Evolutionary conservation across 2,888 invertebrate species (phyloP).

Genomic region (Sarcophaga subvicina): DNA sequence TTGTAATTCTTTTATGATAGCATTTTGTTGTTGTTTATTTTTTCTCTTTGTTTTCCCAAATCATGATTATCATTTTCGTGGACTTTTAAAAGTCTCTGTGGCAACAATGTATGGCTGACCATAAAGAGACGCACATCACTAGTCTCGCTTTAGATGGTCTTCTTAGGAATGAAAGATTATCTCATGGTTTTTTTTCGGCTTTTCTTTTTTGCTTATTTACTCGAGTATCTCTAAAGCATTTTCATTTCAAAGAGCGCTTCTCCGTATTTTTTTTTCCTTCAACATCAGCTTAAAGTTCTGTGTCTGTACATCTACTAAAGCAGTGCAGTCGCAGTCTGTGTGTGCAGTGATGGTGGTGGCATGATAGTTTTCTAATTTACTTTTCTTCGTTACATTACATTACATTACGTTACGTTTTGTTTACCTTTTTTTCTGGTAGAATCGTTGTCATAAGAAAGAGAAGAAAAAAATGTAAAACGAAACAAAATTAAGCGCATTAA

Average conservation of each 20-base stretch:
- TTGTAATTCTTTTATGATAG: background rate
- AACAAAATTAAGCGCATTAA: slow-evolving; percentile 62
- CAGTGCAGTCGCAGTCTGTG: no score
- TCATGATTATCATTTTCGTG: background rate
- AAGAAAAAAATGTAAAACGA: slow-evolving; percentile 11
- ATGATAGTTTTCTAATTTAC: slow-evolving; percentile 62
- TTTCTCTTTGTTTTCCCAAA: background rate
- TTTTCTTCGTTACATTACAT: background rate
- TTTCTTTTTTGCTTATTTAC: background rate
- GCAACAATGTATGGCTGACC: background rate
- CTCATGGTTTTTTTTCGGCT: background rate
- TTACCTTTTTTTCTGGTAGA: background rate
- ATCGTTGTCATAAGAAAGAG: background rate
- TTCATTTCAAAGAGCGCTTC: background rate
- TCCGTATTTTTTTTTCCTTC: background rate
- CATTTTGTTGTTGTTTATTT: no score
- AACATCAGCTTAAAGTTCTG: background rate
- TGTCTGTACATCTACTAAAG: background rate
- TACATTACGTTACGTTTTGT: background rate
- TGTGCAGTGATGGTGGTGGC: slow-evolving; percentile 3
- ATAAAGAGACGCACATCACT: background rate
- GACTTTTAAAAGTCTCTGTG: background rate
- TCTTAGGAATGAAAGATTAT: background rate
- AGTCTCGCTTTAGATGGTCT: background rate
- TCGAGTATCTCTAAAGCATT: background rate